A percentile compares a stretch with the other conserved stretches of the same genome.
Evolutionary conservation across 2,888 invertebrate species (phyloP).

Genomic region (Villa cingulata): DNA sequence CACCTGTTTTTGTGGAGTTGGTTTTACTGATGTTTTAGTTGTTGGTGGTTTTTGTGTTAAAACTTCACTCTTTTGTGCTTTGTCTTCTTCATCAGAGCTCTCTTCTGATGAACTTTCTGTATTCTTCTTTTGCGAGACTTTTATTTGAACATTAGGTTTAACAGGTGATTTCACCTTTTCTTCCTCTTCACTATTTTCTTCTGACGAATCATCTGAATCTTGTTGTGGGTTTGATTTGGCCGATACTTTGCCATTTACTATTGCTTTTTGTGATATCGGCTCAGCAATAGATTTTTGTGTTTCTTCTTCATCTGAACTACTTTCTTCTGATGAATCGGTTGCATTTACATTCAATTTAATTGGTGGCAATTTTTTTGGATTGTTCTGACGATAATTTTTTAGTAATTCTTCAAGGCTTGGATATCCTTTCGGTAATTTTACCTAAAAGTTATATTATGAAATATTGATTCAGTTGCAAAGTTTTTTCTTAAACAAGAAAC

Average conservation of each 20-base stretch:
- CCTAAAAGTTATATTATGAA: conserved; percentile 38
- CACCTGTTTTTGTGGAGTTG: background rate
- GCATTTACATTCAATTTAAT: conserved; percentile 22
- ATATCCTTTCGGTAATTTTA: conserved; percentile 46
- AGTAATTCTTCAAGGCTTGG: conserved; percentile 50
- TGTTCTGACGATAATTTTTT: conserved; percentile 41
- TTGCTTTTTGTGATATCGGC: background rate
- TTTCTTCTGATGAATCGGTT: conserved; percentile 10
- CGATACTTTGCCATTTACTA: too few species aligned
- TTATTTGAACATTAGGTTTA: background rate
- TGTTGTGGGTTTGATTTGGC: background rate
- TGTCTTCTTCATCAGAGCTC: conserved; percentile 8
- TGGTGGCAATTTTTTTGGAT: conserved; percentile 36
- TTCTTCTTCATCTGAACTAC: conserved; percentile 11
- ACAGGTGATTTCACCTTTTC: background rate
- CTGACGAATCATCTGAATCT: conserved; percentile 31
- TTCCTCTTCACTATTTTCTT: conserved; percentile 36
- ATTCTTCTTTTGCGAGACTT: background rate
- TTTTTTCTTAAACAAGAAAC: too few species aligned
- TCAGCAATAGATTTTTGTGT: conserved; percentile 16
- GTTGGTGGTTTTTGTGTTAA: background rate
- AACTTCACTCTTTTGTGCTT: background rate
- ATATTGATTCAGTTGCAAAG: too few species aligned
- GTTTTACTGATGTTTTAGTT: background rate
- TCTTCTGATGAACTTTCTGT: conserved; percentile 15